A percentile compares a stretch with the other conserved stretches of the same genome.
Conservation (phyloP, 2,113 vertebrate species). For the Fulmarus glacialis region DNA sequence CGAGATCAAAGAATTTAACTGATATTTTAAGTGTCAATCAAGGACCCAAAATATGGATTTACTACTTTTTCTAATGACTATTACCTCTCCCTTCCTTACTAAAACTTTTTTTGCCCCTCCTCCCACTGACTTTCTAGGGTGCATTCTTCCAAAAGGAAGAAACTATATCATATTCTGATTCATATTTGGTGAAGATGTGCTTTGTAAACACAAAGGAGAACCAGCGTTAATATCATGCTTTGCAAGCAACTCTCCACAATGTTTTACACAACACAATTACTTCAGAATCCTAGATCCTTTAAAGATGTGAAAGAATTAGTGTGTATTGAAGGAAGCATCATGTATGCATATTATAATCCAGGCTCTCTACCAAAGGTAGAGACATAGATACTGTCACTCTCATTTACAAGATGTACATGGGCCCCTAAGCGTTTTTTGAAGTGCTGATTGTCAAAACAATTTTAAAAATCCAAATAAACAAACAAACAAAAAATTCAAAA, state of each 20-base stretch:
- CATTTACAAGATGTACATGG: not conserved
- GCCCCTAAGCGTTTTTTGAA: not conserved
- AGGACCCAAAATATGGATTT: not conserved
- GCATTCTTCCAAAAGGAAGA: not conserved
- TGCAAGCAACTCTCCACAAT: not conserved
- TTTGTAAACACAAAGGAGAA: not conserved
- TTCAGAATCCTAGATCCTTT: not conserved
- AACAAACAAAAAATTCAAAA: not conserved
- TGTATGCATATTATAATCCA: not conserved
- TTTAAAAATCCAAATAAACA: not conserved
- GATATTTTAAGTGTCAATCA: not conserved
- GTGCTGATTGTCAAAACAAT: not conserved
- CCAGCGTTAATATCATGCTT: not conserved
- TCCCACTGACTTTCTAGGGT: not conserved
- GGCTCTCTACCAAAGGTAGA: not conserved
- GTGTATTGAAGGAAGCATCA: not conserved
- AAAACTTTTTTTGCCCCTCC: not conserved
- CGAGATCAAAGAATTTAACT: not conserved
- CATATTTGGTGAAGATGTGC: not conserved
- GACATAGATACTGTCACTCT: not conserved
- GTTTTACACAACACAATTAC: not conserved
- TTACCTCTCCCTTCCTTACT: not conserved
- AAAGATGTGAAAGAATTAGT: not conserved
- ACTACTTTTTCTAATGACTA: not conserved
- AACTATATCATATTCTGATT: not conserved